phyloP scores from a whole-genome alignment of 1,140 invertebrate genomes.

The Drosophila ercepeae region DNA sequence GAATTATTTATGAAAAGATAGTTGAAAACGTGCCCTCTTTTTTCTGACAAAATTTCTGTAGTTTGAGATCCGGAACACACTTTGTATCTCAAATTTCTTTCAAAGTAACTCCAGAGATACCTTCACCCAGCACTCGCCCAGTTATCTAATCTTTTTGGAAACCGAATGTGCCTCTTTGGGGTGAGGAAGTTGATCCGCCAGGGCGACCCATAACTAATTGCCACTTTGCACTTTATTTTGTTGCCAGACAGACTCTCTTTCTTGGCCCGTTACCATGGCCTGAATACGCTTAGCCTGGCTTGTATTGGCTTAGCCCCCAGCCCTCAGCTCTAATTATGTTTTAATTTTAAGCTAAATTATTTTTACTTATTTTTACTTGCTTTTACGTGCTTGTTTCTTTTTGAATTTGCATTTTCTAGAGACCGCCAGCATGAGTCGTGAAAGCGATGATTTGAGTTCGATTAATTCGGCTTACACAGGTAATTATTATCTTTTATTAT shows the following conservation, averaged over 20 bases:
- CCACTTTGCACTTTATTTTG: slow-evolving; percentile 47
- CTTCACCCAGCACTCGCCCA: slow-evolving; percentile 24
- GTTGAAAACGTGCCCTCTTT: background rate
- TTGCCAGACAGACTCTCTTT: slow-evolving; percentile 33
- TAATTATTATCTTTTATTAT: slow-evolving; percentile 64
- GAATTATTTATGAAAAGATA: background rate
- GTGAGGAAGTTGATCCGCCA: slow-evolving; percentile 32
- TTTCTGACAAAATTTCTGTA: background rate
- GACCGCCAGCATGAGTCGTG: slow-evolving; percentile 83
- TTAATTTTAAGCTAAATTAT: slow-evolving; percentile 52
- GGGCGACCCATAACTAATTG: slow-evolving; percentile 64
- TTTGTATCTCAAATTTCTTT: background rate
- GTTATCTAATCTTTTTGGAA: slow-evolving; percentile 41
- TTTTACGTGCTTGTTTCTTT: slow-evolving; percentile 47
- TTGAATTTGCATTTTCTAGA: slow-evolving; percentile 70
- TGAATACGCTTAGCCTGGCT: slow-evolving; percentile 37
- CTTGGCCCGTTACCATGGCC: slow-evolving; percentile 70
- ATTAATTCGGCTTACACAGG: slow-evolving; percentile 83
- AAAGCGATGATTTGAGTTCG: slow-evolving; percentile 83
- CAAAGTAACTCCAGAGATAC: slow-evolving; percentile 6
- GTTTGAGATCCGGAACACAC: slow-evolving; percentile 22
- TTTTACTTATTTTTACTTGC: slow-evolving; percentile 46
- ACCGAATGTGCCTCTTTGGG: slow-evolving; percentile 20
- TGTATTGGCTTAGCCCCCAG: slow-evolving; percentile 18
- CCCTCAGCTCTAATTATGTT: slow-evolving; percentile 62